Evolutionary conservation across 2,113 vertebrate species (phyloP).

Genomic region (Callionymus lyra): DNA sequence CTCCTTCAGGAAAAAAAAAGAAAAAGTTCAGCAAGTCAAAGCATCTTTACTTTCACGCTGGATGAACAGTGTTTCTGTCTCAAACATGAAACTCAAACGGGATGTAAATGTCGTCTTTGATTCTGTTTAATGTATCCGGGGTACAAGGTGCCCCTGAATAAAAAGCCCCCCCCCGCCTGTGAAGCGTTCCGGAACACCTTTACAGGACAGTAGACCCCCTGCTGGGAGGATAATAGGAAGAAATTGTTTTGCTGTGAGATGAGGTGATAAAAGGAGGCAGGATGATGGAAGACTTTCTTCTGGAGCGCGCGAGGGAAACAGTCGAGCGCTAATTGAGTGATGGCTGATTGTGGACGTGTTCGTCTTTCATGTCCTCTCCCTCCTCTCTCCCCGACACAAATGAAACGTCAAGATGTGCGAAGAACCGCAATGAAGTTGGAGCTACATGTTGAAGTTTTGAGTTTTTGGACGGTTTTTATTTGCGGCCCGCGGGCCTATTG

Average conservation of each 20-base stretch:
- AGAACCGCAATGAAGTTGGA: constrained; percentile 28
- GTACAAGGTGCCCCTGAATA: constrained; percentile 53
- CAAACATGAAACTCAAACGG: constrained; percentile 62
- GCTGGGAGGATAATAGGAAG: constrained; percentile 65
- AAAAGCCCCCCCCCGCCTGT: constrained; percentile 48
- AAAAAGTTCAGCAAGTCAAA: constrained; percentile 55
- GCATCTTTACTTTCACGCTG: constrained; percentile 39
- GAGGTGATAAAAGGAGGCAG: constrained; percentile 57
- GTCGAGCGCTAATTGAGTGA: constrained; percentile 59
- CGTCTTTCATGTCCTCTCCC: constrained; percentile 48
- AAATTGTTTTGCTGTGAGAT: constrained; percentile 65
- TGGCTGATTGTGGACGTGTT: constrained; percentile 56
- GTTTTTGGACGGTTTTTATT: not conserved
- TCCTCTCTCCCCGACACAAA: constrained; percentile 19
- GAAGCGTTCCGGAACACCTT: constrained; percentile 46
- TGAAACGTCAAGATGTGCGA: constrained; percentile 41
- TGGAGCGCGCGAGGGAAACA: constrained; percentile 38
- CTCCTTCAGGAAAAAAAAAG: constrained; percentile 20
- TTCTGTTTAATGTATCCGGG: constrained; percentile 60
- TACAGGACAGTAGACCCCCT: constrained; percentile 51
- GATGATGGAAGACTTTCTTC: constrained; percentile 29
- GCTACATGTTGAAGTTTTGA: constrained; percentile 3
- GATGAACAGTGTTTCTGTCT: constrained; percentile 49
- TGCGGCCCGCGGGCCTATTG: not conserved
- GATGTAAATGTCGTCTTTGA: constrained; percentile 69